A percentile compares a stretch with the other conserved stretches of the same genome.
Conservation (phyloP, 1,140 invertebrate species). For the Acromyrmex heyeri region DNA sequence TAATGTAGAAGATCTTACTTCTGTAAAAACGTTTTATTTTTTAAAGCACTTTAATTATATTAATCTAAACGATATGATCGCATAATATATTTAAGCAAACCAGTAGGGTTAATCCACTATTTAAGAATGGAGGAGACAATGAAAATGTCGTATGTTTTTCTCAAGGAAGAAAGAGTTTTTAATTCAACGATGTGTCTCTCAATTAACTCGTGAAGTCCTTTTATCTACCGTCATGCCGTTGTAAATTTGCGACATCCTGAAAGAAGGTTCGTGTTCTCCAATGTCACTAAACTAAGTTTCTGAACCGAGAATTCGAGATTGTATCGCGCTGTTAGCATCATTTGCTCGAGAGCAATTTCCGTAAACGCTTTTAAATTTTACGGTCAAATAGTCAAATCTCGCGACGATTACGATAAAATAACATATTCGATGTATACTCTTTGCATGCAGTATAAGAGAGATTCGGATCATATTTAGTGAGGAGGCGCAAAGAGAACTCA, state of each 20-base stretch:
- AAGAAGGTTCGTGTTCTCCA: constrained; percentile 27
- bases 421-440: neutral
- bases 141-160: neutral
- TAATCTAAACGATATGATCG: no score
- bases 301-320: constrained; percentile 46
- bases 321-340: constrained; percentile 7
- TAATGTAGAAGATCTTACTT: no score
- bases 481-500: neutral
- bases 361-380: constrained; percentile 10
- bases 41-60: no score
- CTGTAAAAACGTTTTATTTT: no score
- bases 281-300: constrained; percentile 39
- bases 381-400: neutral
- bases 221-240: neutral
- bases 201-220: constrained; percentile 32
- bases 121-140: neutral
- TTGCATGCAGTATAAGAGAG: neutral
- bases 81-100: no score
- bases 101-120: neutral
- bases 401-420: neutral
- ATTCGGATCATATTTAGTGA: neutral
- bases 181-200: constrained; percentile 21
- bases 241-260: constrained; percentile 37
- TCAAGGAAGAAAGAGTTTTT: constrained; percentile 33
- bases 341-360: neutral